Evolutionary conservation across 2,888 invertebrate genomes (phyloP), one percentile per base, ranked within the genome.

Genomic region (Drosophila siamana): DNA sequence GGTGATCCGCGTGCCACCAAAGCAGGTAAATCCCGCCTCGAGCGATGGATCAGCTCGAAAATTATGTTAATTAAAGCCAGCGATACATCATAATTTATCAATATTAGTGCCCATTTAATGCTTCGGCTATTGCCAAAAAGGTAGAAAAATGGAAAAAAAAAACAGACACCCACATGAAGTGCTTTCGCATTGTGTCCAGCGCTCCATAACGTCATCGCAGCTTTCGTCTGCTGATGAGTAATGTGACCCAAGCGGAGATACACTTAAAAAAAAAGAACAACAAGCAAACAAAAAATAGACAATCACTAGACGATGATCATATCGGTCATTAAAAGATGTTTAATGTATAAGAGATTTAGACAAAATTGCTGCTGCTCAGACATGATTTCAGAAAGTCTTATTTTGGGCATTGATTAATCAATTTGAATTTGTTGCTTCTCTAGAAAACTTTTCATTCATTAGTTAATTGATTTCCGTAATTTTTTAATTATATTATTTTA

Each of bases 1-100:
- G 97, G 97, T 33, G 96, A 97, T 92, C 94, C 95, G 33, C 95
- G 94, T 90, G 95, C 95, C 92, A 95, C 96, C 72, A 93, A 95
- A 87, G 95, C 97, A 96, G 97, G 97, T 97, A 93, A 87, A 33
- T 36, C 44, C 11, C 22, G 16, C 8, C 7, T 6, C 13, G 8
- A 26, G 5, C 47, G 13, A 24, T 28, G 26, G 54, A 52, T 33
- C 36, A 33, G 46, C 28, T 52, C 72, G 56, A 66, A 80, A 77
- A 67, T 61, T 48, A 72, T 69, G 74, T 50, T 71, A 72, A 85
- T 85, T 75, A 69, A 61, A 36, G 9, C 48, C 65, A 52, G 60
- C 64, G 55, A 70, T 76, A 81, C 64, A 88, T 88, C 86, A 83
- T 83, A 88, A 88, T 86, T 88, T 83, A 88, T 83, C 83, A 83